phyloP scores from a whole-genome alignment of 2,113 vertebrate species.

The Macrotus californicus region DNA sequence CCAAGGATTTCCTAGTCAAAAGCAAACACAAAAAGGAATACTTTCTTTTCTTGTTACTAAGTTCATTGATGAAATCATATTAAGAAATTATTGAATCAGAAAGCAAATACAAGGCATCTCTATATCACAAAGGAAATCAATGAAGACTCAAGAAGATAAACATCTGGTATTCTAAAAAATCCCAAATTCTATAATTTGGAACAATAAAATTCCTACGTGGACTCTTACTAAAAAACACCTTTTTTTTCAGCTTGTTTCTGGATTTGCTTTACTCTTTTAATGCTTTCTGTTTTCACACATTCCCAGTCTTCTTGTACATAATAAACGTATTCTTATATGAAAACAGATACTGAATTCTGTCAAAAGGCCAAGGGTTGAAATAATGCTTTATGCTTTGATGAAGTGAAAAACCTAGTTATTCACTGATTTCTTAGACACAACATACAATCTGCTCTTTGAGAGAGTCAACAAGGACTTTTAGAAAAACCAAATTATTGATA shows the following conservation, averaged over 20 bases:
- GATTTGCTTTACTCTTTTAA: constrained; percentile 92
- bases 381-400: neutral
- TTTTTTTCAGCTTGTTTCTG: constrained; percentile 82
- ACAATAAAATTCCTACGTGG: neutral
- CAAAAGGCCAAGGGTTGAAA: neutral
- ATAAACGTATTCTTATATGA: neutral
- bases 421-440: neutral
- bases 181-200: constrained; percentile 10
- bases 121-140: constrained; percentile 17
- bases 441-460: neutral
- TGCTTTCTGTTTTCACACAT: constrained; percentile 94
- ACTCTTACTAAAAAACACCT: constrained; percentile 82
- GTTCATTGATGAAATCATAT: constrained; percentile 17
- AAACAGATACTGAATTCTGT: neutral
- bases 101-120: constrained; percentile 39
- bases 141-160: constrained; percentile 21
- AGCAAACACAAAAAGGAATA: neutral
- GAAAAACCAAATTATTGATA: neutral
- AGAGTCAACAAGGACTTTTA: neutral
- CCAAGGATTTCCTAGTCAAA: neutral
- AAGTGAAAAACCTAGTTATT: neutral
- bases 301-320: constrained; percentile 91
- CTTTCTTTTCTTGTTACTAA: neutral
- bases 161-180: neutral
- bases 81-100: constrained; percentile 51